Conservation (phyloP, 2,797 vertebrate genomes). For the Hyperoplus lanceolatus region DNA sequence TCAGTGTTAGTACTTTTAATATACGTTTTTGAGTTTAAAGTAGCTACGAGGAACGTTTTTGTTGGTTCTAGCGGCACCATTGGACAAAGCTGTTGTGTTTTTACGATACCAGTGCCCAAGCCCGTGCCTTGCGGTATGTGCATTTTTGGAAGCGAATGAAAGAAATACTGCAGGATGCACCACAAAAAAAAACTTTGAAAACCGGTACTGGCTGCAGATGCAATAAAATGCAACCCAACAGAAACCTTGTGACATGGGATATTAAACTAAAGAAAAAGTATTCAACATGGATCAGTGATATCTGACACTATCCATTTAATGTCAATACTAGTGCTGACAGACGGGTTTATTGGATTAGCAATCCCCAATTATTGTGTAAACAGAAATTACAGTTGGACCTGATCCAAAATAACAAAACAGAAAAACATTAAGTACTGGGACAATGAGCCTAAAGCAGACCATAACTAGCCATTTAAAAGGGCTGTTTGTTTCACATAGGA, state of each 20-base stretch:
- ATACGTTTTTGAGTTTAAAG: background rate
- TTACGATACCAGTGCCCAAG: no score
- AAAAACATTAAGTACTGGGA: background rate
- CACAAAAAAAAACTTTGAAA: no score
- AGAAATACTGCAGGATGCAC: no score
- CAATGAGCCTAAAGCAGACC: no score
- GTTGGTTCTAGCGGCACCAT: no score
- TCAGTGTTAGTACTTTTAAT: background rate
- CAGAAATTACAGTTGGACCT: background rate
- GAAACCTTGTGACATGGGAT: background rate
- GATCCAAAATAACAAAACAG: background rate
- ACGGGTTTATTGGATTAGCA: background rate
- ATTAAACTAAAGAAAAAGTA: background rate
- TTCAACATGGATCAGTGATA: background rate
- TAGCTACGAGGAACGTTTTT: no score
- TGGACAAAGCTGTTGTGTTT: no score
- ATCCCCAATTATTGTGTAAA: conserved; percentile 2
- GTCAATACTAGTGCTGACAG: background rate
- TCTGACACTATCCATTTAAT: background rate
- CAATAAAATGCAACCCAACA: background rate
- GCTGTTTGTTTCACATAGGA: background rate
- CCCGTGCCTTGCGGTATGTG: no score
- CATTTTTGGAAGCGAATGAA: no score
- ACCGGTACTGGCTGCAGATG: background rate
- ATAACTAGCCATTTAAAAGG: background rate